Conservation (phyloP, 53 echinoderm and acorn worm genomes). For the Hippasteria phrygiana region DNA sequence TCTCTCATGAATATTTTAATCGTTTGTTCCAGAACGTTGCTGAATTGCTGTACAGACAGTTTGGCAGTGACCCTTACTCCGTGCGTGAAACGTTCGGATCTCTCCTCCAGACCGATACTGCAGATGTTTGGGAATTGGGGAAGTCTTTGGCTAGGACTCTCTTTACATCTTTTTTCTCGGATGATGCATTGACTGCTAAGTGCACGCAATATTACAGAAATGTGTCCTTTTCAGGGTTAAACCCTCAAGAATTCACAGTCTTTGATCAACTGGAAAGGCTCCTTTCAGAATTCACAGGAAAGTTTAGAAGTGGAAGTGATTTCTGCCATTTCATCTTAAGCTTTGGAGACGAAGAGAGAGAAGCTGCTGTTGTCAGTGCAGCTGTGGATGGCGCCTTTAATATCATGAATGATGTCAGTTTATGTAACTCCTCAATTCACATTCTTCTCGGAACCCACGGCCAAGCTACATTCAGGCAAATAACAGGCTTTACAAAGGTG, state of each 20-base stretch:
- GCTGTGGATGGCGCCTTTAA: constrained; percentile 20
- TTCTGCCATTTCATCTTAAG: constrained; percentile 26
- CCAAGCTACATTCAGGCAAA: background rate
- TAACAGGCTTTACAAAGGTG: constrained; percentile 2
- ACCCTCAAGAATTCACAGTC: background rate
- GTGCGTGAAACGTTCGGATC: background rate
- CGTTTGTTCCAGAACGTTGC: background rate
- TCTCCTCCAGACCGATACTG: background rate
- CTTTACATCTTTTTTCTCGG: background rate
- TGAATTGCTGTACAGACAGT: background rate
- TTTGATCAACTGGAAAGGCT: background rate
- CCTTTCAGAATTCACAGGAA: constrained; percentile 1
- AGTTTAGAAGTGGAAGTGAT: constrained; percentile 3
- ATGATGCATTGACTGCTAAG: background rate
- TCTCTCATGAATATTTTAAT: background rate
- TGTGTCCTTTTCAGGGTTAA: background rate
- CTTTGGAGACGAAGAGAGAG: constrained; percentile 12
- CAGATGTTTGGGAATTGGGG: constrained; percentile 17
- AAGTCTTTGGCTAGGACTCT: background rate
- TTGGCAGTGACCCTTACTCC: background rate
- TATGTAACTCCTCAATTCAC: constrained; percentile 25
- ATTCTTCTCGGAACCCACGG: background rate
- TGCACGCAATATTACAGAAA: background rate
- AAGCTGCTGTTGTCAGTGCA: background rate
- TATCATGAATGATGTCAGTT: constrained; percentile 29